Conservation (phyloP, 2,797 vertebrate genomes). For the Hippocampus kuda region DNA sequence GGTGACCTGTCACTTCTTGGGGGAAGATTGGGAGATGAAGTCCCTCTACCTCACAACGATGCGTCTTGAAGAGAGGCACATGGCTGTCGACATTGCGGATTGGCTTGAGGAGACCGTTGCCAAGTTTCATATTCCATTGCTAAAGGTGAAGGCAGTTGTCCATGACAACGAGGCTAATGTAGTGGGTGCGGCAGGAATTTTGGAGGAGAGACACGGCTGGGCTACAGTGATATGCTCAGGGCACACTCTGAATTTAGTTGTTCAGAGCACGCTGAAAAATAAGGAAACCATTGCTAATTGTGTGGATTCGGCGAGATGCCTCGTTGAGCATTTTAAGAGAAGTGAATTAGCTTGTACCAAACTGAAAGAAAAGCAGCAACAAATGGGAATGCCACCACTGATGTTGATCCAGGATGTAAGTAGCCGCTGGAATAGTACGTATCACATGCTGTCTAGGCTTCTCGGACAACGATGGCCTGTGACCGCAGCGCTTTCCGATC, state of each 20-base stretch:
- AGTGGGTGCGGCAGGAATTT: conserved; percentile 6
- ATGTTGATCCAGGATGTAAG: background rate
- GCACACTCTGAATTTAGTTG: background rate
- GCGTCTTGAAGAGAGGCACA: conserved; percentile 16
- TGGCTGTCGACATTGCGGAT: conserved; percentile 23
- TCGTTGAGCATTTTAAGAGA: conserved; percentile 12
- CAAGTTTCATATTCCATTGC: conserved; percentile 20
- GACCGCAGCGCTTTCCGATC: background rate
- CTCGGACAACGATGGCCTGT: conserved; percentile 4
- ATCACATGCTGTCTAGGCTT: background rate
- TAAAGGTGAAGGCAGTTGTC: conserved; percentile 29
- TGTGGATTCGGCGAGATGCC: background rate
- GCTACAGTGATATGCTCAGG: background rate
- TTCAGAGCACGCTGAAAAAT: background rate
- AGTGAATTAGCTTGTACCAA: conserved; percentile 10
- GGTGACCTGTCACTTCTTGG: conserved; percentile 12
- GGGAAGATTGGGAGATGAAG: conserved; percentile 11
- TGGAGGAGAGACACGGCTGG: background rate
- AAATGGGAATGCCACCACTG: background rate
- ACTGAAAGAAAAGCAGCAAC: conserved; percentile 18
- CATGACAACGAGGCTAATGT: conserved; percentile 25
- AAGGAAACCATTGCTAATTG: background rate
- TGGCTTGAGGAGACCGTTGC: conserved; percentile 18
- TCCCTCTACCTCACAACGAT: conserved; percentile 2
- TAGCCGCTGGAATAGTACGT: conserved; percentile 3